Base-by-base conservation (phyloP, 2,888 invertebrate genomes). In the Agrochola circellaris region DNA sequence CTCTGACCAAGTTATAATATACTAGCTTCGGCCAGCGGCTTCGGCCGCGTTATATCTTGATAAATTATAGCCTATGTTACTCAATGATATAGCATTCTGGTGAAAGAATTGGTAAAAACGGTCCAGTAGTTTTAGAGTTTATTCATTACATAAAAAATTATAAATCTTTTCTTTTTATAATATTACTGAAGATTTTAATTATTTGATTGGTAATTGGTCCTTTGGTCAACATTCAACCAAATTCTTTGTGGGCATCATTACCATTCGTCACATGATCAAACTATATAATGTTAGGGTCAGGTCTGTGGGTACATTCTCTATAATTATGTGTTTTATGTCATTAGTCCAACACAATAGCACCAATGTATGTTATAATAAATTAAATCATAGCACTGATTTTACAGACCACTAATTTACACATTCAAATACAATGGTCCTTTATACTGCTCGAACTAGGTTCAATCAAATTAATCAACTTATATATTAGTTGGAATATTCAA, bases 381-480 rank as follows among this genome's bases (percentile, higher is more conserved):
- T 75, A 60, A 80, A 77, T 78, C n/a, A 82, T 73, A 75, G 38
- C 51, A 75, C 15, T 34, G 38, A 68, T 72, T 82, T 69, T 61
- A 67, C 66, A 58, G n/a, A 76, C 74, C 74, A 66, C 75, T 68
- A 81, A 81, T 76, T 80, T 62, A 73, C 61, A 78, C 71, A 86
- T 71, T 77, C 71, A 73, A 69, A 72, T 75, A 73, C 69, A 79
- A 83, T 79, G 48, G 79, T 54, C 61, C 56, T 68, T 15, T 60
- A 54, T 20, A 58, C 4, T 38, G 62, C n/a, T 64, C 34, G 15
- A 58, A 73, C 61, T 76, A 80, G 80, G 30, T 76, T 64, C 68
- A 82, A 80, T 85, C 71, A 81, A 81, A 87, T 83, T 84, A 86
- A 89, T 88, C 71, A 83, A 88, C 79, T 84, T 86, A n/a, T n/a